A percentile compares a stretch with the other conserved stretches of the same genome.
Conservation (phyloP, 2,113 vertebrate genomes). For the Lagopus muta region DNA sequence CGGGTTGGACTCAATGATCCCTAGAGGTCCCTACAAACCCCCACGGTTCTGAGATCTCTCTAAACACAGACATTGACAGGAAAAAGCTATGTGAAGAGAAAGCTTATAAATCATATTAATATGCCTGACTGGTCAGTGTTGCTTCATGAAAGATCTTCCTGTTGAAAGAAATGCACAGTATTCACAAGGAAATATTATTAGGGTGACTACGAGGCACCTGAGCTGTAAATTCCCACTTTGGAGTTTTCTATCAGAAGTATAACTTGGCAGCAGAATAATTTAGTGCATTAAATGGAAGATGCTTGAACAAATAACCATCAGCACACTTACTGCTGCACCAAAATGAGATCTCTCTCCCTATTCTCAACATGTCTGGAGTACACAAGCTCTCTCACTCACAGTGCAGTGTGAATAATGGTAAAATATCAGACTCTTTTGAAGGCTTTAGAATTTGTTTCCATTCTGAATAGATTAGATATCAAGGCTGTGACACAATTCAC, state of each 20-base stretch:
- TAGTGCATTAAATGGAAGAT: neutral
- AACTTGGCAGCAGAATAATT: neutral
- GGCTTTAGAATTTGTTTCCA: neutral
- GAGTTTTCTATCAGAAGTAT: neutral
- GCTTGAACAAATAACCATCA: neutral
- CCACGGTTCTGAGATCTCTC: too few relatives aligned
- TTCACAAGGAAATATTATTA: neutral
- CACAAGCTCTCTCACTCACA: neutral
- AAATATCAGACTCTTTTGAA: neutral
- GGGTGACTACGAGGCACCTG: neutral
- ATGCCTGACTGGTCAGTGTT: neutral
- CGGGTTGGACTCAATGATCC: too few relatives aligned
- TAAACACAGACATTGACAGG: neutral
- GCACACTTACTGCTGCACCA: fast-evolving
- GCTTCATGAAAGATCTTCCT: neutral
- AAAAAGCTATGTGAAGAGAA: neutral
- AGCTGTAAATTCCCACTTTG: neutral
- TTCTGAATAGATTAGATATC: neutral
- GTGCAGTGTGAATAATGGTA: neutral
- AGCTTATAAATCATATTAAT: neutral
- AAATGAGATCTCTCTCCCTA: neutral
- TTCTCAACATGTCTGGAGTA: neutral
- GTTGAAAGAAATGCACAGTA: neutral
- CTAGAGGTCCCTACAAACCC: too few relatives aligned
- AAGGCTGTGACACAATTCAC: neutral